These are phyloP conservation scores for Corythaixoides concolor DNA, from an alignment of 2,113 vertebrate genomes.

Conservation along the genomic window DNA sequence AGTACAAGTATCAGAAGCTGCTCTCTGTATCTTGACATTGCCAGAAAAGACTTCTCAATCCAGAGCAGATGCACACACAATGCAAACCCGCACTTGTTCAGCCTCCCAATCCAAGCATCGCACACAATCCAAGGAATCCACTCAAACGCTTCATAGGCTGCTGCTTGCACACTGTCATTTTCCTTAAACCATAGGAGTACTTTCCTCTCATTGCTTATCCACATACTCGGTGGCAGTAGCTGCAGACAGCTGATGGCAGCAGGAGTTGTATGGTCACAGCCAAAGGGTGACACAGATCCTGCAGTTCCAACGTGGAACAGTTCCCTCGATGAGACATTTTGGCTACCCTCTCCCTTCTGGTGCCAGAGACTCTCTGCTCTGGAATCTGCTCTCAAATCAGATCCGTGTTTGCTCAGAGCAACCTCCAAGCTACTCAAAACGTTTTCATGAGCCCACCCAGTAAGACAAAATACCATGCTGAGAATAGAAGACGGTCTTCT, in stretches of 20 bases:
- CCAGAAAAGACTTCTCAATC: background rate
- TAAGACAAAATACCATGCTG: background rate
- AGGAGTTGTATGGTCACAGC: background rate
- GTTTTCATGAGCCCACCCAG: background rate
- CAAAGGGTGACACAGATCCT: background rate
- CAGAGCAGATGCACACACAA: background rate
- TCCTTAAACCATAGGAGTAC: background rate
- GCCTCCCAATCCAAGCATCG: background rate
- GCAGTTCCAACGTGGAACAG: rapidly evolving
- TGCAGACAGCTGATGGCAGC: background rate
- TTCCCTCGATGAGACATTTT: background rate
- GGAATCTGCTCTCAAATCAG: background rate
- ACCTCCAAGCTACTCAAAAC: background rate
- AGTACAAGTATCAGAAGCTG: background rate
- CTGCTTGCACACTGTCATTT: background rate
- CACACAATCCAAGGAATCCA: background rate
- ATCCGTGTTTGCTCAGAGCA: background rate
- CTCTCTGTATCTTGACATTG: background rate
- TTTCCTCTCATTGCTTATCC: background rate
- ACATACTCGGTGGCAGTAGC: background rate
- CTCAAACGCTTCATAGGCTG: background rate
- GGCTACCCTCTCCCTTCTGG: background rate
- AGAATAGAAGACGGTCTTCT: background rate
- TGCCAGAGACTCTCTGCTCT: background rate
- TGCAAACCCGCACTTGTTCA: background rate